phyloP scores from a whole-genome alignment of 2,113 vertebrate genomes.

The Sander lucioperca region DNA sequence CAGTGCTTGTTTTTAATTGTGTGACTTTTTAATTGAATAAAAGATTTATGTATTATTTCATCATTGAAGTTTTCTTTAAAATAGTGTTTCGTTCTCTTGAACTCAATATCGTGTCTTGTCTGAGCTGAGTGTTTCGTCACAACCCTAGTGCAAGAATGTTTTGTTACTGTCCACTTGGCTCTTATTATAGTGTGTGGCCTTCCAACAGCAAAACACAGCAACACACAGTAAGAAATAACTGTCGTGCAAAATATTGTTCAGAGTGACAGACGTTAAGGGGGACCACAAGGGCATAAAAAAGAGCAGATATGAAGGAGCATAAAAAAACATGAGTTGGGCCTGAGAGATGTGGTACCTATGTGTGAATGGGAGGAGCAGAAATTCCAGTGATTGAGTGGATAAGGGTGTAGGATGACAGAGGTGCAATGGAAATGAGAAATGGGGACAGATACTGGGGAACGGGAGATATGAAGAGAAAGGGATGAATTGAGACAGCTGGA shows the following conservation, averaged over 20 bases:
- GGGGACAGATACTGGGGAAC: conserved; percentile 8
- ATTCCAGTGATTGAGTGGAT: conserved; percentile 63
- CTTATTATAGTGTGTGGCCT: neutral
- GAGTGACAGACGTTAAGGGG: conserved; percentile 20
- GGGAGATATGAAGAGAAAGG: conserved; percentile 22
- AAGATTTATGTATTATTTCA: too few relatives aligned
- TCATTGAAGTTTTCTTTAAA: too few relatives aligned
- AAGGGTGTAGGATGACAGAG: conserved; percentile 47
- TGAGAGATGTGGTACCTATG: conserved; percentile 24
- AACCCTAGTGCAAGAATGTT: neutral
- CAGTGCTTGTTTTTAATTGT: too few relatives aligned
- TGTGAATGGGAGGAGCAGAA: conserved; percentile 40
- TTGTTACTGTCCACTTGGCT: neutral
- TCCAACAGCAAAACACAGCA: neutral
- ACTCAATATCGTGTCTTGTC: too few relatives aligned
- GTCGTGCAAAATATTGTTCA: conserved; percentile 9
- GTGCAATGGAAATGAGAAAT: conserved; percentile 39
- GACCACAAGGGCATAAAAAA: conserved; percentile 12
- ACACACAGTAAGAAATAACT: neutral
- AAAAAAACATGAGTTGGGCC: conserved; percentile 43
- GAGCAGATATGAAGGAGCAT: conserved; percentile 22
- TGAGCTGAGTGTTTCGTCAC: too few relatives aligned
- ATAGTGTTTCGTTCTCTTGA: too few relatives aligned
- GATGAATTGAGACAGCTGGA: neutral
- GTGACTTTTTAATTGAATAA: too few relatives aligned